phyloP scores from a whole-genome alignment of 2,888 invertebrate species.

The Limenitis camilla region DNA sequence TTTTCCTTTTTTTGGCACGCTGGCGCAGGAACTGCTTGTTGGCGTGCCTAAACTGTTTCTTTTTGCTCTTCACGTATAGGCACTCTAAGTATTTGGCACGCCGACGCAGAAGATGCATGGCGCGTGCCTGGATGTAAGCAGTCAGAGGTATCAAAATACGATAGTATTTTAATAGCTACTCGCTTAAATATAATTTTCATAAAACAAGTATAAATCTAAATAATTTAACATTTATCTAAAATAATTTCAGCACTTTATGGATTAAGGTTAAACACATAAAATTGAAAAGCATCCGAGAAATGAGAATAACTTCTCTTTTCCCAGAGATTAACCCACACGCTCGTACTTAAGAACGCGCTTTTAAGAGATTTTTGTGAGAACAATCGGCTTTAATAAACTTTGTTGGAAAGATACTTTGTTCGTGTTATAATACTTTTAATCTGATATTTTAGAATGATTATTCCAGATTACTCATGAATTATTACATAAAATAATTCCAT shows the following conservation, averaged over 20 bases:
- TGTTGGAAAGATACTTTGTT: conserved; percentile 4
- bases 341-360: conserved; percentile 1
- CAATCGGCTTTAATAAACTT: conserved; percentile 4
- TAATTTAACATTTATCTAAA: background rate
- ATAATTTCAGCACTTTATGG: background rate
- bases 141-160: too few relatives aligned
- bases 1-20: too few relatives aligned
- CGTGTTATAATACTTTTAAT: conserved; percentile 1
- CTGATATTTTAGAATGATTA: background rate
- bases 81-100: too few relatives aligned
- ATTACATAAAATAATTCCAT: too few relatives aligned
- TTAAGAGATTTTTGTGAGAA: conserved; percentile 1
- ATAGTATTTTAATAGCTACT: too few relatives aligned
- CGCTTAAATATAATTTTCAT: too few relatives aligned
- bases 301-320: conserved; percentile 6
- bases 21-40: too few relatives aligned
- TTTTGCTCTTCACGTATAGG: too few relatives aligned
- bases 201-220: background rate
- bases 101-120: too few relatives aligned
- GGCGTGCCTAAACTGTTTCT: too few relatives aligned
- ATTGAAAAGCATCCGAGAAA: conserved; percentile 10
- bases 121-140: too few relatives aligned
- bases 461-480: background rate
- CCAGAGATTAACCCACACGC: conserved; percentile 8
- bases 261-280: conserved; percentile 8